Evolutionary conservation across 2,113 vertebrate genomes (phyloP).

Genomic region (Morphnarchus princeps): DNA sequence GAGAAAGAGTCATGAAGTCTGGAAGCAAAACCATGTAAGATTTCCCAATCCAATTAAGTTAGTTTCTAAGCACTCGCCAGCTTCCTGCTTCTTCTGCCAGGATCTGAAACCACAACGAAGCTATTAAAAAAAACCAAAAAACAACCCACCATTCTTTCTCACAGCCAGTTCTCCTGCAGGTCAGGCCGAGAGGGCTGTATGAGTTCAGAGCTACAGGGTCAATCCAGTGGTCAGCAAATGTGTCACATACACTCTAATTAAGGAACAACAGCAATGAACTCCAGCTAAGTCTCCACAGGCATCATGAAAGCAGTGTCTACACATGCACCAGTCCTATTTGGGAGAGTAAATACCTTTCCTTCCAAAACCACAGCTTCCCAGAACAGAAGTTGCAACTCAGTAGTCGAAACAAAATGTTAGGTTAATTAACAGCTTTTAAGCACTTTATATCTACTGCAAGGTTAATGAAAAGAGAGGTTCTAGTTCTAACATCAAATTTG

Average conservation of each 20-base stretch:
- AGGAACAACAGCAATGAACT: background rate
- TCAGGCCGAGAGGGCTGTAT: background rate
- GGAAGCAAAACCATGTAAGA: background rate
- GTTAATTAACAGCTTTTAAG: background rate
- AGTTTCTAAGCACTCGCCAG: background rate
- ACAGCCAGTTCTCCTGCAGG: background rate
- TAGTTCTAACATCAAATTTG: background rate
- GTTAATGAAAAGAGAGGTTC: background rate
- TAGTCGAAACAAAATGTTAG: background rate
- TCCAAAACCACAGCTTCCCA: background rate
- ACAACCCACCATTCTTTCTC: background rate
- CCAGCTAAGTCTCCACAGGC: background rate
- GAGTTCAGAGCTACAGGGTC: background rate
- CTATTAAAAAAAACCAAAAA: background rate
- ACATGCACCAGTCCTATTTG: background rate
- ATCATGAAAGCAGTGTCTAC: background rate
- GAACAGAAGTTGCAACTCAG: background rate
- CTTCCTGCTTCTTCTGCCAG: background rate
- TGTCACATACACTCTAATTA: accelerated
- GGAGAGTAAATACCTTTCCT: background rate
- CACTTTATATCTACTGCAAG: background rate
- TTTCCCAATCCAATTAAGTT: background rate
- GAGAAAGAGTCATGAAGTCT: background rate
- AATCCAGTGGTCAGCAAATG: background rate
- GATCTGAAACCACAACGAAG: background rate